Percentiles rank a stretch among this genome's conserved stretches.
phyloP scores from a whole-genome alignment of 2,888 invertebrate species.

The Ramazzottius varieornatus region DNA sequence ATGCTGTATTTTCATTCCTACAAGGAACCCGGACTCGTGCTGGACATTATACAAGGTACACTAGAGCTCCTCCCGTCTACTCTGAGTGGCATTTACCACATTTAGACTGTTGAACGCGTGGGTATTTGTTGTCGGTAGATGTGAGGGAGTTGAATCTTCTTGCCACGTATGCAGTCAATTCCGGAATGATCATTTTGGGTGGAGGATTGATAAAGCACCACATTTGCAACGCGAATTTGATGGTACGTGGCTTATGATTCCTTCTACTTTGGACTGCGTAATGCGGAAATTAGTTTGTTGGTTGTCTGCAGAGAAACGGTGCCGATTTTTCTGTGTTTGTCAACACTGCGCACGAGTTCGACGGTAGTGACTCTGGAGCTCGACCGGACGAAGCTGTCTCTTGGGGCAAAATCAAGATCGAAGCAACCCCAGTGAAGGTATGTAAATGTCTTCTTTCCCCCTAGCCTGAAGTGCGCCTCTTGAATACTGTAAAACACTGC shows the following conservation, averaged over 20 bases:
- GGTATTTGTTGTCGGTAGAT: constrained; percentile 34
- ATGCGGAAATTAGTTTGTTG: constrained; percentile 3
- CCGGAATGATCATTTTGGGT: constrained; percentile 88
- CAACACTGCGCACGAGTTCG: constrained; percentile 82
- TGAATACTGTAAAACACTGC: no score
- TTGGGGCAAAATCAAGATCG: constrained; percentile 84
- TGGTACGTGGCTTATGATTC: constrained; percentile 36
- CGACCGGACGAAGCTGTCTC: constrained; percentile 92
- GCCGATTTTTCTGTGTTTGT: constrained; percentile 81
- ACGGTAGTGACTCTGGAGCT: constrained; percentile 87
- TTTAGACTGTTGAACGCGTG: no score
- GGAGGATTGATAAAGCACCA: constrained; percentile 96
- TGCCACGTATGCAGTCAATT: constrained; percentile 65
- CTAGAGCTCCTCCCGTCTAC: no score
- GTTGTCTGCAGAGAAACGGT: constrained; percentile 47
- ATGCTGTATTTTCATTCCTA: constrained; percentile 98
- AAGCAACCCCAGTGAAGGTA: constrained; percentile 65
- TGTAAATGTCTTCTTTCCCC: constrained; percentile 7
- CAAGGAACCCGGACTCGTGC: constrained; percentile 60
- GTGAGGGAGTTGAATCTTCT: constrained; percentile 64
- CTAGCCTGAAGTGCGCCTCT: neutral
- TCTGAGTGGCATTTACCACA: no score
- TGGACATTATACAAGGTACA: constrained; percentile 71
- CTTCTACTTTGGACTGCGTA: no score
- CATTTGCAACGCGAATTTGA: constrained; percentile 93